These are phyloP conservation scores for Drosophila fungiperda DNA, from an alignment of 2,888 invertebrate genomes.

Conservation along the genomic window DNA sequence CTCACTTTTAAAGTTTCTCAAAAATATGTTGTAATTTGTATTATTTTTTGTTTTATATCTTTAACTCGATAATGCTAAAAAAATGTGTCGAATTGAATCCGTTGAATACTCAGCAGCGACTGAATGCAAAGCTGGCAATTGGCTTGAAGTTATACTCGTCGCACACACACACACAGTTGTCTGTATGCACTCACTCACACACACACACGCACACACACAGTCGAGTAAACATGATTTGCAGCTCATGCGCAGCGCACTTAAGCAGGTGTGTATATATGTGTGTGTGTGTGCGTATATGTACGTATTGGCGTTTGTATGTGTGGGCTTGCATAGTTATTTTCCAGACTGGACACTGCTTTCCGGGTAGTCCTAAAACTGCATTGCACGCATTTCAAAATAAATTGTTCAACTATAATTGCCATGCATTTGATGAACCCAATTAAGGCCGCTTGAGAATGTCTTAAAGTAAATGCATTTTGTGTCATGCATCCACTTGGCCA, in stretches of 20 bases:
- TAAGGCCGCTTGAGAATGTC: conserved; percentile 41
- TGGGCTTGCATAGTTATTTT: conserved; percentile 3
- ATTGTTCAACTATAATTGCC: conserved; percentile 17
- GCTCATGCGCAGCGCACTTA: conserved; percentile 27
- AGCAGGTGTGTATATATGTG: conserved; percentile 26
- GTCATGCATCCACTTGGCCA: conserved; percentile 19
- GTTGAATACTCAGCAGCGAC: conserved; percentile 81
- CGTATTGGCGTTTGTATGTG: neutral
- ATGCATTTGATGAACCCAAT: conserved; percentile 43
- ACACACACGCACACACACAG: conserved; percentile 3
- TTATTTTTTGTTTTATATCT: conserved; percentile 21
- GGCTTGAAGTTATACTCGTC: conserved; percentile 81
- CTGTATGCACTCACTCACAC: conserved; percentile 2
- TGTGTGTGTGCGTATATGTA: conserved; percentile 13
- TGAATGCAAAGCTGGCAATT: conserved; percentile 77
- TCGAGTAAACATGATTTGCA: conserved; percentile 37
- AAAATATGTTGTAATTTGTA: conserved; percentile 1
- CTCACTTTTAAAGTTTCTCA: conserved; percentile 59
- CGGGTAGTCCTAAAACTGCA: conserved; percentile 50
- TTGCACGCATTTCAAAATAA: conserved; percentile 12
- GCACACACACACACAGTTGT: conserved; percentile 28
- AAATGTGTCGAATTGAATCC: conserved; percentile 65
- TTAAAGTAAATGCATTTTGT: neutral
- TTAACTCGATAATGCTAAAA: conserved; percentile 6
- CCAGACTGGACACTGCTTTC: conserved; percentile 31